Evolutionary conservation across 2,797 vertebrate genomes (phyloP), one percentile per base, ranked within the genome.

Genomic region (Erithacus rubecula): DNA sequence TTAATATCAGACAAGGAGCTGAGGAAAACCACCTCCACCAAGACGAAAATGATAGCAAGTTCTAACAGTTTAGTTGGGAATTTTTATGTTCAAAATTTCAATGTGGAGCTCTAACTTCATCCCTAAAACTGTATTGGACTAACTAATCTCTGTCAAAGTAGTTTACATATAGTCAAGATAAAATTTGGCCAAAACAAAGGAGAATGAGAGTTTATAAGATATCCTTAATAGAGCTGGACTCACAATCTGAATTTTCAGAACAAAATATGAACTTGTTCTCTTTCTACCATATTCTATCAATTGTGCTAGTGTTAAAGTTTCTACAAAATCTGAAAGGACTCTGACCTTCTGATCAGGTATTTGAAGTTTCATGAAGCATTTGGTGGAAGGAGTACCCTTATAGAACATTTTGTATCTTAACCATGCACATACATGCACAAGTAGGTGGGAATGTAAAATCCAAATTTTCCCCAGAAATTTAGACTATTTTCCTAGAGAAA

Each of bases 381-480:
- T 52, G 59, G 11, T 47, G 60, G 47, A 44, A 83, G 18, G 18
- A 67, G 22, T 80, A 69, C 2, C 13, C 9, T 15, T 46, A 6
- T 9, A 36, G 43, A 90, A 68, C 2, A 29, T 85, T 93, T 56
- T 75, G 17, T 53, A 70, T 12, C 47, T 64, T 82, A 56, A 46
- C 44, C 76, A 37, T 43, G 32, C 5, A 15, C 32, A 37, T 11
- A 37, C 0, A 17, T 34, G 1, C 12, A 32, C 36, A 87, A 65
- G 55, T 8, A 62, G 34, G 19, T 11, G 27, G 37, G 11, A 82
- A 65, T 0, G 1, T 21, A 90, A 94, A 90, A 93, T 58, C 39
- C 27, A 90, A 71, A 76, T 59, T 76, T 89, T 79, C 84, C 10
- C 44, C 20, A 82, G 49, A 92, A 80, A 90, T 94, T 93, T 90